A percentile compares a stretch with the other conserved stretches of the same genome.
Conservation (phyloP, 1,140 invertebrate species). For the Trichomalopsis sarcophagae region DNA sequence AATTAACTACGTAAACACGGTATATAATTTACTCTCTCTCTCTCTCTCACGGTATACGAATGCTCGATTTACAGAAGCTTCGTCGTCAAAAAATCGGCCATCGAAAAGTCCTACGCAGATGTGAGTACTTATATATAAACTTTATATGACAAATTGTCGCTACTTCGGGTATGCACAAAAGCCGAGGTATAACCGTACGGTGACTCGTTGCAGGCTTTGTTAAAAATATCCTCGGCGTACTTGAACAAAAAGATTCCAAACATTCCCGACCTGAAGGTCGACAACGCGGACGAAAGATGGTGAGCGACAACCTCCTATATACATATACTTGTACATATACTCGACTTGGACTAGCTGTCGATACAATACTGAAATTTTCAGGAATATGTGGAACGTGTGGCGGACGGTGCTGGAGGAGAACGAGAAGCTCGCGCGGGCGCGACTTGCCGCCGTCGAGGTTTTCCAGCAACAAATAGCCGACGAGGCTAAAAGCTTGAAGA, state of each 20-base stretch:
- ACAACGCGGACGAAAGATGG: constrained; percentile 93
- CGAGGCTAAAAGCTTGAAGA: constrained; percentile 89
- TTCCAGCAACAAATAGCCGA: constrained; percentile 96
- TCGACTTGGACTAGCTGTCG: too few species aligned
- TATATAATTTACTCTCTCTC: too few species aligned
- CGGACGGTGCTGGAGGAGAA: constrained; percentile 95
- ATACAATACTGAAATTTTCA: constrained; percentile 72
- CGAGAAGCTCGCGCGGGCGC: constrained; percentile 92
- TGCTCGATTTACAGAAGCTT: constrained; percentile 82
- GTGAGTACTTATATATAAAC: constrained; percentile 75
- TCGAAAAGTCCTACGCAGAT: constrained; percentile 97
- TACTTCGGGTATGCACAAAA: neutral
- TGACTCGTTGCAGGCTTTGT: constrained; percentile 80
- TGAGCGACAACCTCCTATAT: constrained; percentile 66
- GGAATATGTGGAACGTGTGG: constrained; percentile 98
- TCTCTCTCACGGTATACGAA: neutral
- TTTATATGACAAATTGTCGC: too few species aligned
- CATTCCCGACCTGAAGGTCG: constrained; percentile 90
- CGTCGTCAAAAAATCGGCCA: constrained; percentile 91
- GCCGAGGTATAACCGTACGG: too few species aligned
- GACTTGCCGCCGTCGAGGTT: constrained; percentile 93
- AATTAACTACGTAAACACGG: too few species aligned
- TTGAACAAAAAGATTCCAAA: constrained; percentile 94
- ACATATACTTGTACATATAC: too few species aligned
- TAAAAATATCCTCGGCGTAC: constrained; percentile 93